Conservation (phyloP, 2,888 invertebrate species). For the Phalera bucephala region DNA sequence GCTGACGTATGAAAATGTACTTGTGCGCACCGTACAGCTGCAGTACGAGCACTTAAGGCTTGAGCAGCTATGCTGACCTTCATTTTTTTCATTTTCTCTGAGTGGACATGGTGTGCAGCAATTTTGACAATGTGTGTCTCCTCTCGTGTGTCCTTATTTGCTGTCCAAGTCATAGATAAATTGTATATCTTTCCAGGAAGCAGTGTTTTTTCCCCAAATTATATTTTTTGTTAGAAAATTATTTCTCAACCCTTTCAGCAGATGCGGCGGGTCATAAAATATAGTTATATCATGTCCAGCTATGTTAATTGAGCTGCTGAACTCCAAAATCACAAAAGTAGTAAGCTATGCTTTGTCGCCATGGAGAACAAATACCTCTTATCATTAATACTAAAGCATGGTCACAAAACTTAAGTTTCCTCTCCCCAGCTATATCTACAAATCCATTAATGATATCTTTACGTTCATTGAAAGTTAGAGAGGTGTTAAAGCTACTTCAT, state of each 20-base stretch:
- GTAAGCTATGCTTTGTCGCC: constrained; percentile 21
- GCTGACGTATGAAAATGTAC: too few species aligned
- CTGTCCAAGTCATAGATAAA: not conserved
- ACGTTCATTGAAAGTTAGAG: constrained; percentile 14
- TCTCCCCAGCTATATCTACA: constrained; percentile 13
- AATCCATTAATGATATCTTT: constrained; percentile 20
- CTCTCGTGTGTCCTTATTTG: constrained; percentile 6
- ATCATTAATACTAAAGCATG: constrained; percentile 30
- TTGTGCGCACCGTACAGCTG: too few species aligned
- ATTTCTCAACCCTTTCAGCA: constrained; percentile 18
- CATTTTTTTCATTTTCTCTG: constrained; percentile 4
- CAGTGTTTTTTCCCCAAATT: not conserved
- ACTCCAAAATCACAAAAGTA: constrained; percentile 28
- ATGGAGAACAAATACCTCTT: constrained; percentile 16
- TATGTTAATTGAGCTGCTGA: constrained; percentile 19
- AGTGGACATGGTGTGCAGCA: constrained; percentile 2
- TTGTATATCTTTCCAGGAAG: constrained; percentile 5
- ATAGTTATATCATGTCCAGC: constrained; percentile 13
- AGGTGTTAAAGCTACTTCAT: too few species aligned
- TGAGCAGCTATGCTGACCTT: too few species aligned
- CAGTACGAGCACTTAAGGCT: constrained; percentile 6
- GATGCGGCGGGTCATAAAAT: constrained; percentile 22
- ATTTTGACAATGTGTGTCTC: constrained; percentile 4
- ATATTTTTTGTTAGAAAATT: constrained; percentile 3
- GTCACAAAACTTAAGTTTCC: constrained; percentile 13